Evolutionary conservation across 2,797 vertebrate genomes (phyloP).

Genomic region (Loriculus beryllinus): DNA sequence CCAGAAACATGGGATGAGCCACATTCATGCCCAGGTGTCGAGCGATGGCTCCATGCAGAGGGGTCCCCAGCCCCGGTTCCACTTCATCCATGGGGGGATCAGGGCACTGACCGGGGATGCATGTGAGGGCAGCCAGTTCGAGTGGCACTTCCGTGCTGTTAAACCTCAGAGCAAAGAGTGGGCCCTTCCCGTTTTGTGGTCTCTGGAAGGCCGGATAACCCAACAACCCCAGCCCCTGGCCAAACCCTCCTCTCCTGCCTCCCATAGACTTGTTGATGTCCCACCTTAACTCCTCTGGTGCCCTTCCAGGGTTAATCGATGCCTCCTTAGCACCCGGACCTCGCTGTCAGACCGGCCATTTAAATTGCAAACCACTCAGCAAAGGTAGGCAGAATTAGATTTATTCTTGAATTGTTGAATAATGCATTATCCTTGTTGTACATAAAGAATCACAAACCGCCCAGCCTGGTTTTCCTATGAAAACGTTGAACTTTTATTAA

Average conservation of each 20-base stretch:
- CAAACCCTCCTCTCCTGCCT: not conserved
- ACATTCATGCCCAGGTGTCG: rapidly evolving
- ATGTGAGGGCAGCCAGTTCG: rapidly evolving
- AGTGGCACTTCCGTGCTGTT: rapidly evolving
- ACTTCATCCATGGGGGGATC: rapidly evolving
- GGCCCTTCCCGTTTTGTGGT: rapidly evolving
- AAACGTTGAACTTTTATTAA: slow-evolving; percentile 67
- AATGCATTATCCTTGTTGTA: slow-evolving; percentile 48
- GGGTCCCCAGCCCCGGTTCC: rapidly evolving
- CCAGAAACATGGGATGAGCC: not conserved
- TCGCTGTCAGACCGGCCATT: not conserved
- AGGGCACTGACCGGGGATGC: rapidly evolving
- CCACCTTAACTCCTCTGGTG: not conserved
- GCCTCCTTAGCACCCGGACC: not conserved
- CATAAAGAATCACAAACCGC: slow-evolving; percentile 55
- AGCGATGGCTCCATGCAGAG: rapidly evolving
- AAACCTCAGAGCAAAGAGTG: rapidly evolving
- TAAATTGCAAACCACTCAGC: not conserved
- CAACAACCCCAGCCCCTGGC: not conserved
- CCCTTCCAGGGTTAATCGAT: not conserved
- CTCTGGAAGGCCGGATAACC: not conserved
- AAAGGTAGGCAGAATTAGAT: slow-evolving; percentile 1
- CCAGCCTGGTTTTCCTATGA: slow-evolving; percentile 48
- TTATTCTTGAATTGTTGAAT: slow-evolving; percentile 55
- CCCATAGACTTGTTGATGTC: not conserved